Evolutionary conservation across 92 coral and sea anemone genomes (phyloP), one percentile per base, ranked within the genome.

Genomic region (Nematostella vectensis): DNA sequence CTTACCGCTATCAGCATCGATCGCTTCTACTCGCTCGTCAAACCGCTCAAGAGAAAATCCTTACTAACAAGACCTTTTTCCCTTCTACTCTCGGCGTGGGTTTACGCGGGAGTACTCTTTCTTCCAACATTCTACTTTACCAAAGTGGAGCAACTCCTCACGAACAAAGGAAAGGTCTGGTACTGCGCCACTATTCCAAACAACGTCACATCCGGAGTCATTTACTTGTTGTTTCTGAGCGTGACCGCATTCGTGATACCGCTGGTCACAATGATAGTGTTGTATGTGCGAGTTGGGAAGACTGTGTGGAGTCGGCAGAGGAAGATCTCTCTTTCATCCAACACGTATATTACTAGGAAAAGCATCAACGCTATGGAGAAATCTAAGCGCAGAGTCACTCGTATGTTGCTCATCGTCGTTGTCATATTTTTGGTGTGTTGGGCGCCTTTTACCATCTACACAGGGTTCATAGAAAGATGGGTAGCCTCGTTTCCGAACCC

Each of bases 401-500:
- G 72, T 29, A 85, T 85, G 94, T 50, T 85, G 37, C 56, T 85
- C 20, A 80, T 57, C 1, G 94, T 85, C 2, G 88, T 85, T 3
- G 74, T 62, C 26, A 72, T 67, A 23, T 85, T 85, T 51, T 49
- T 75, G 8, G 22, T 55, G 1, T 80, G 94, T 26, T 85, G 94
- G 94, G 49, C 82, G 2, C 94, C 94, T 0, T 75, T 75, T 48
- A 86, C 79, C 2, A 47, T 80, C 28, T 85, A 85, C 65, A 61
- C 71, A 0, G 94, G 94, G 0, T 85, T 85, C 45, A 76, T 85
- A 24, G 94, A 85, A 51, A 67, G 80, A 6, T 85, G 63, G 57
- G 88, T 85, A 0, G 94, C 94, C 0, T 67, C 81, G 3, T 85
- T 85, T 30, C 94, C 94, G 6, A 85, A 85, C 54, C 94, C 94